Base-by-base conservation (phyloP, 1,140 invertebrate species). In the Odontomachus brunneus region DNA sequence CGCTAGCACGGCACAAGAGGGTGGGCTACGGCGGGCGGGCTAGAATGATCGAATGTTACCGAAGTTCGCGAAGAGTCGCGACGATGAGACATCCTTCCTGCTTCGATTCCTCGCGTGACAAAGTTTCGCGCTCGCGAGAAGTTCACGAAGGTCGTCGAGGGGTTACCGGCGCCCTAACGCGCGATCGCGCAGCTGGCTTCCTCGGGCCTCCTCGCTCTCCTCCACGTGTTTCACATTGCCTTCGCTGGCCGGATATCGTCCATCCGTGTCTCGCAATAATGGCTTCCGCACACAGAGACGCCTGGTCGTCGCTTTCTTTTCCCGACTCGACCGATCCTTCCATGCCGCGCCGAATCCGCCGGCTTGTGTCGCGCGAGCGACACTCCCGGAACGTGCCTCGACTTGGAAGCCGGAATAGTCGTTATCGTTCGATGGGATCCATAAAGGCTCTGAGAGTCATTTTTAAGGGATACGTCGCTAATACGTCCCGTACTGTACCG, bases 31-130 rank as follows among this genome's bases (percentile, higher is more conserved):
- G 38, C 55, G 63, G 51, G 65, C 55, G 19, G 19, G 33, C 62
- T 72, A 65, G 78, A 87, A 91, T 91, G 90, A 91, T 92, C 91
- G 90, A 92, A 91, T 89, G 84, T 87, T 86, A 82, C 76, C 81
- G 87, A 92, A 93, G 86, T 92, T 92, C 88, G 82, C 75, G 73
- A 72, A 81, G 67, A 76, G 63, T 51, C 66, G 49, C 72, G 74
- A 80, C 51, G 86, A 90, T 90, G 90, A 91, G 90, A 90, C 89
- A 91, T 87, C 82, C 74, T 51, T 49, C 38, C 51, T 12, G n/a
- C 33, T 66, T 73, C 76, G 86, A 78, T 73, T 69, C 75, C 65
- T 76, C 72, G 63, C 81, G 67, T 49, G 78, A 38, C 33, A 14
- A 82, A 82, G 63, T 74, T 69, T 11, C 57, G 29, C 55, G 53